These are phyloP conservation scores for Tamandua tetradactyla DNA, from an alignment of 2,797 vertebrate genomes.

Conservation along the genomic window DNA sequence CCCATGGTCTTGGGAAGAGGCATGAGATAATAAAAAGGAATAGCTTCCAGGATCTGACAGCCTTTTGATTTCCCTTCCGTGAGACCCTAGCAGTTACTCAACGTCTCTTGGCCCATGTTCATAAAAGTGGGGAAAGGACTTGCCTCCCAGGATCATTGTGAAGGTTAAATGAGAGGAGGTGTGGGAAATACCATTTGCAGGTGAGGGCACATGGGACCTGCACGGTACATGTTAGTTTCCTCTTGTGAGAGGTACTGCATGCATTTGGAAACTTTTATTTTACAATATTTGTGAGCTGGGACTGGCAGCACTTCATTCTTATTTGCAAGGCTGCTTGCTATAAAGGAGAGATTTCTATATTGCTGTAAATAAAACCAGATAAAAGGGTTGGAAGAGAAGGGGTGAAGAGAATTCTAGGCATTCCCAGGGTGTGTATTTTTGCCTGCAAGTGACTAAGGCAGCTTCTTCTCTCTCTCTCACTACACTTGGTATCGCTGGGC, in stretches of 20 bases:
- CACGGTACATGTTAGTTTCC: background rate
- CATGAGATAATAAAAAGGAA: background rate
- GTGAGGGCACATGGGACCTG: fast-evolving
- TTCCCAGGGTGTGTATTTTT: background rate
- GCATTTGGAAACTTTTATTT: background rate
- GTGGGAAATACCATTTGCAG: fast-evolving
- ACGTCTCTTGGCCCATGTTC: background rate
- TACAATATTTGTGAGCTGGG: background rate
- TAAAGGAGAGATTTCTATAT: background rate
- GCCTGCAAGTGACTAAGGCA: background rate
- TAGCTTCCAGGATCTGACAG: background rate
- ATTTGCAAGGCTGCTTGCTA: background rate
- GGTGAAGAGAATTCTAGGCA: no score
- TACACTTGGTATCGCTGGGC: conserved; percentile 55
- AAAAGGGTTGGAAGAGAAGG: background rate
- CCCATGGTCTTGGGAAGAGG: background rate
- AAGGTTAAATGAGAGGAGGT: background rate
- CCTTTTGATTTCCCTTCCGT: background rate
- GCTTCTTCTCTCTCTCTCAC: conserved; percentile 46
- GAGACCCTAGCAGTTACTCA: background rate
- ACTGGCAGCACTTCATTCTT: background rate
- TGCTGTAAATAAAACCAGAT: background rate
- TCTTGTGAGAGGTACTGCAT: background rate
- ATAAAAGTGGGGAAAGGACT: fast-evolving
- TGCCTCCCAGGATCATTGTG: background rate